A percentile compares a stretch with the other conserved stretches of the same genome.
Evolutionary conservation across 2,888 invertebrate species (phyloP).

Genomic region (Melolontha melolontha): DNA sequence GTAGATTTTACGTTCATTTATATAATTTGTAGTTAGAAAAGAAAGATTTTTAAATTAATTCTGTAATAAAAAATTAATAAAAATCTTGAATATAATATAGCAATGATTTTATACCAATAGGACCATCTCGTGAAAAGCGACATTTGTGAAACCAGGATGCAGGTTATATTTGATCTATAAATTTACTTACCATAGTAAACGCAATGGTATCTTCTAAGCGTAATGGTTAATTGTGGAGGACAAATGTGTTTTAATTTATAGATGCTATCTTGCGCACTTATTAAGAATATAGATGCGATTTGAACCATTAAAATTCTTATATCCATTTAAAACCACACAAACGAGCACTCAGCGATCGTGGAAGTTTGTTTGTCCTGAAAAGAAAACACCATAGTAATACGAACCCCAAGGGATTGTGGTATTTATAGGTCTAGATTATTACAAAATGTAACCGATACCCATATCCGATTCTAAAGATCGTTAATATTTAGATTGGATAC

Average conservation of each 20-base stretch:
- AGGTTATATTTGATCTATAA: too few relatives aligned
- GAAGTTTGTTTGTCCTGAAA: conserved; percentile 31
- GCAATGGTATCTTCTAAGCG: conserved; percentile 30
- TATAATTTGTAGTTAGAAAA: too few relatives aligned
- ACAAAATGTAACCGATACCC: conserved; percentile 38
- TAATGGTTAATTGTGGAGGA: conserved; percentile 11
- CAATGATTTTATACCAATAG: too few relatives aligned
- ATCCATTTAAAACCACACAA: conserved; percentile 35
- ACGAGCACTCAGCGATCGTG: background rate
- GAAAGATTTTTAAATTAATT: too few relatives aligned
- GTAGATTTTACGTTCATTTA: too few relatives aligned
- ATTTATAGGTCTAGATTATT: conserved; percentile 26
- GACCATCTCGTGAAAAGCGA: too few relatives aligned
- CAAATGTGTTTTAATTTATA: conserved; percentile 24
- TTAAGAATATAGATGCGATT: conserved; percentile 4
- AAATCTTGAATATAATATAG: too few relatives aligned
- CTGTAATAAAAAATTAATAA: too few relatives aligned
- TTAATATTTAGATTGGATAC: conserved; percentile 17
- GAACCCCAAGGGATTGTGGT: conserved; percentile 23
- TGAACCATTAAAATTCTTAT: conserved; percentile 14
- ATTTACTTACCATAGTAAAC: conserved; percentile 30
- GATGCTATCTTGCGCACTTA: conserved; percentile 14
- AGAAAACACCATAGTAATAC: conserved; percentile 24
- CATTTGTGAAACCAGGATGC: too few relatives aligned
- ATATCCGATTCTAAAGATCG: conserved; percentile 32